phyloP scores from a whole-genome alignment of 2,113 vertebrate species.

The Brachyistius frenatus region DNA sequence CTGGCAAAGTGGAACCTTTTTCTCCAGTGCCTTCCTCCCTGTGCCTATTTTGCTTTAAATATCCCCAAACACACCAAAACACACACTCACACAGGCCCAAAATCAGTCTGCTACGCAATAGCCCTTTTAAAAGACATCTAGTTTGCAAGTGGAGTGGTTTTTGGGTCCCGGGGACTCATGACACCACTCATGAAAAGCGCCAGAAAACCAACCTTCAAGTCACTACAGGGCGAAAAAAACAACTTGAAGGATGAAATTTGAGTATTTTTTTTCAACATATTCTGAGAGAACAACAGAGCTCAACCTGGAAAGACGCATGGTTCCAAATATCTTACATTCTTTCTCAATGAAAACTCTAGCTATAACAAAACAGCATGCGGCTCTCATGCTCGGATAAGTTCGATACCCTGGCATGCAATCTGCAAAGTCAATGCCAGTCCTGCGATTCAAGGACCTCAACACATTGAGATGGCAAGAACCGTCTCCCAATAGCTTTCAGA shows the following conservation, averaged over 20 bases:
- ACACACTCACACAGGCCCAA: neutral
- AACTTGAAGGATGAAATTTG: neutral
- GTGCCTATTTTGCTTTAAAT: neutral
- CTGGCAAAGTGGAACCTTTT: too few relatives aligned
- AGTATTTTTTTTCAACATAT: neutral
- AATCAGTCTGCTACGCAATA: neutral
- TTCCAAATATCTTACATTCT: constrained; percentile 52
- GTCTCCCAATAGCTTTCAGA: constrained; percentile 80
- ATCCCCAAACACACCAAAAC: neutral
- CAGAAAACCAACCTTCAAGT: neutral
- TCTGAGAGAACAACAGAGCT: neutral
- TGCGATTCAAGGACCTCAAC: constrained; percentile 58
- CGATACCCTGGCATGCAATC: constrained; percentile 73
- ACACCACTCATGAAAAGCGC: neutral
- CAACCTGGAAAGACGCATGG: constrained; percentile 28
- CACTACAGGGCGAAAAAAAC: neutral
- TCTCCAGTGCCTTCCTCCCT: neutral
- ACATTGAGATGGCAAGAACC: constrained; percentile 57
- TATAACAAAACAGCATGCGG: constrained; percentile 69
- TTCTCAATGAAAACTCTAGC: constrained; percentile 25
- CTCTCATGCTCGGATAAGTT: constrained; percentile 76
- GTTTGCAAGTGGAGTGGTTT: neutral
- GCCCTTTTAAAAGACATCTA: neutral
- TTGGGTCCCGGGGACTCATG: neutral
- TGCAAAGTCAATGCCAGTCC: constrained; percentile 61